Evolutionary conservation across 2,113 vertebrate genomes (phyloP), one percentile per base, ranked within the genome.

Genomic region (Prionailurus bengalensis): DNA sequence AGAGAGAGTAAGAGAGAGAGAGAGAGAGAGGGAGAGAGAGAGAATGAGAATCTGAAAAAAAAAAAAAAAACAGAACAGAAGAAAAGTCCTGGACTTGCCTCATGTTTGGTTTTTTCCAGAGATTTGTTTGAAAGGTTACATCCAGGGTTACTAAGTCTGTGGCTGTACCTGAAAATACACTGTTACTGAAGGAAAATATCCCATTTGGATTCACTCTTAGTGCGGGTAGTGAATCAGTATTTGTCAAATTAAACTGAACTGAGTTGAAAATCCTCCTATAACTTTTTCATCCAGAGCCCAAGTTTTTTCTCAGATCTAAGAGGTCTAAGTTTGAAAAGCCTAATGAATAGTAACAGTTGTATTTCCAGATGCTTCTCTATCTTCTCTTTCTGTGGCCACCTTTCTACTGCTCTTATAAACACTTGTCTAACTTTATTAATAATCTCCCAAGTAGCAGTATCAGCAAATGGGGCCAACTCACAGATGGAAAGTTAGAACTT

Each of bases 401-500:
- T 95, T 73, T 33, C 45, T 36, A 42, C 5, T 73, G 21, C 5
- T 80, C 45, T 87, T 65, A 39, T 42, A 39, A 93, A 95, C 14
- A 78, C 36, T 71, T 39, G 53, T 89, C 45, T 87, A 84, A 80
- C 45, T 88, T 13, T 36, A 58, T 89, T 53, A 92, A 48, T 48
- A 92, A 48, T 85, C 9, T 1, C 79, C 27, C 29, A 73, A 27
- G 53, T 53, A 96, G 73, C 33, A 36, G 7, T 17, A 51, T 71
- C 70, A 39, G 29, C 36, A 87, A 91, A 63, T 94, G n/a, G 94
- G 68, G 94, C 93, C 68, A 31, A 23, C 4, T 33, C 68, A 88
- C 42, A 94, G 95, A 95, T 96, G 90, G 95, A 95, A 96, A 63
- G 95, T 94, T 96, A 4, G 76, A 96, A 96, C 8, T 68, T 79